phyloP scores from a whole-genome alignment of 2,113 vertebrate species.

The Corythornis madagascariensis region DNA sequence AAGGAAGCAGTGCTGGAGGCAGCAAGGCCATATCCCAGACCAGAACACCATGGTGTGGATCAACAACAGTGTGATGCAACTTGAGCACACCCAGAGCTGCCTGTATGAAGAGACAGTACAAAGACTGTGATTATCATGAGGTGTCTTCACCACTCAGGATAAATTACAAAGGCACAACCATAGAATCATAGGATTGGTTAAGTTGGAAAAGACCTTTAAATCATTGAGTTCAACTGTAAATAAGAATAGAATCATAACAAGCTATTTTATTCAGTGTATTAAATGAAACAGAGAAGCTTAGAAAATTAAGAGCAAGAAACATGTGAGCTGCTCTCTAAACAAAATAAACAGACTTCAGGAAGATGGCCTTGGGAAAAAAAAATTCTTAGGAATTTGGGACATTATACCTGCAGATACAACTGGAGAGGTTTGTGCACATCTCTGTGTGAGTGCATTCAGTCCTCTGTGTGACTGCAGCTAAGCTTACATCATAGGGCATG shows the following conservation, averaged over 20 bases:
- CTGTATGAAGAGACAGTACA: neutral
- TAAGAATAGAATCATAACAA: neutral
- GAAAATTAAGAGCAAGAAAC: neutral
- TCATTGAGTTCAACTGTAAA: neutral
- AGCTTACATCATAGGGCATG: too few relatives aligned
- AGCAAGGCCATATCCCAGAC: neutral
- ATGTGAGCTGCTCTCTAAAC: neutral
- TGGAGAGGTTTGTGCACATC: too few relatives aligned
- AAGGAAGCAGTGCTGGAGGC: neutral
- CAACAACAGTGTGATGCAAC: neutral
- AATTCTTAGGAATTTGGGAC: too few relatives aligned
- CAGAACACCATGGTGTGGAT: neutral
- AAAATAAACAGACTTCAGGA: too few relatives aligned
- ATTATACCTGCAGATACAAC: too few relatives aligned
- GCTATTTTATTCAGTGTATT: neutral
- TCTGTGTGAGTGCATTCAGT: too few relatives aligned
- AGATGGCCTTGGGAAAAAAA: too few relatives aligned
- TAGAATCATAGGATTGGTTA: neutral
- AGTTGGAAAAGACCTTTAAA: neutral
- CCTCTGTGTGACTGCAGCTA: too few relatives aligned
- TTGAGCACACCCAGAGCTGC: neutral
- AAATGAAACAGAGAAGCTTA: neutral
- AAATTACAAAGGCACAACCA: neutral
- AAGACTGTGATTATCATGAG: fast-evolving
- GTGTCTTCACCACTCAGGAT: neutral